Evolutionary conservation across 2,797 vertebrate species (phyloP), one percentile per base, ranked within the genome.

Genomic region (Rhynchotus rufescens): DNA sequence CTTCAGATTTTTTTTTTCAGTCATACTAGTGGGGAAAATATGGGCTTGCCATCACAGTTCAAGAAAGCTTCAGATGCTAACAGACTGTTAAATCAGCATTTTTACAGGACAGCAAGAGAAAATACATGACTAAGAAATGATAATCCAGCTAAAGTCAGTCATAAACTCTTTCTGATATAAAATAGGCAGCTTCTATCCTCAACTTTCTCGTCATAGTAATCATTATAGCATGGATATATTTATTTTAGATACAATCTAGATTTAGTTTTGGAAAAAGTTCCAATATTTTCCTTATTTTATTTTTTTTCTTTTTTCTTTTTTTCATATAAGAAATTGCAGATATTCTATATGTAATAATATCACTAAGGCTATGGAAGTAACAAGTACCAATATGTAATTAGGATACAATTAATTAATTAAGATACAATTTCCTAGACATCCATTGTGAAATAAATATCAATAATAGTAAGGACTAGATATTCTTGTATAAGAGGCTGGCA

Each of bases 111-210:
- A 88, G 78, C 6, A 81, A 88, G 90, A 78, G 32, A 72, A 81
- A 84, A 81, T 4, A 38, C 57, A 76, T 89, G 83, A 81, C 60
- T 79, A 91, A 88, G 72, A 30, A 86, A 86, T 80, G 34, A 79
- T 66, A 73, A 65, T 69, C 88, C 44, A 74, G 30, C 54, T 67
- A 56, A 86, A 21, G 25, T 90, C 85, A 88, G 30, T 52, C 23
- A 34, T 82, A 92, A 89, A 88, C 47, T 4, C 7, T 69, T 89
- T 78, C 32, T 72, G 32, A 38, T 72, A 54, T 71, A 62, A 16
- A 54, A 10, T 84, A 74, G 64, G 72, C 54, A 77, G 44, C n/a
- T 81, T 12, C 4, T 16, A n/a, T 68, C 22, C 4, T 87, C 38
- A 81, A 25, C 26, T 89, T 94, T 30, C 6, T 76, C 89, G 72